Base-by-base conservation (phyloP, 1,140 invertebrate species). In the Varroa destructor region DNA sequence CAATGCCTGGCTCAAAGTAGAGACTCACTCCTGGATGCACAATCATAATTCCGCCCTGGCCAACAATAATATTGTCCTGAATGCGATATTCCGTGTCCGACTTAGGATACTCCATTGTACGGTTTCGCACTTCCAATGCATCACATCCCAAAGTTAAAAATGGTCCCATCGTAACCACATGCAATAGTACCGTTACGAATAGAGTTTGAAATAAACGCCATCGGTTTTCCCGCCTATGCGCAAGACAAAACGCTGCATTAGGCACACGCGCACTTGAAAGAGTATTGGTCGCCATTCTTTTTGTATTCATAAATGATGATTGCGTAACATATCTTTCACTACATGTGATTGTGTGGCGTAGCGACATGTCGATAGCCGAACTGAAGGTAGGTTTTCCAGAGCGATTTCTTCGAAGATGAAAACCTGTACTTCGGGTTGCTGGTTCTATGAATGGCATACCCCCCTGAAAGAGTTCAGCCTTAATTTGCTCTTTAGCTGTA, bases 21-120 rank as follows among this genome's bases (percentile, higher is more conserved):
- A 67, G 61, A 40, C 40, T 67, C 12, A 67, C 61, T 67, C 61
- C 61, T 1, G 61, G 61, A 67, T 67, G 61, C 61, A 67, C 61
- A 36, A 67, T 67, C 40, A 67, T 37, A 12, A 67, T 67, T n/a
- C 61, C 61, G 40, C 61, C 61, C 61, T 40, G 40, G 14, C 61
- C 61, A 46, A 67, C 61, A 12, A 67, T 40, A 67, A 67, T 67
- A 40, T 67, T 37, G 61, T 67, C 61, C 40, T 67, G 61, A 37
- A 67, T 67, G 12, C 61, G 61, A 40, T 67, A 67, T 8, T 67
- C 61, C 40, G 61, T 67, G 40, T 67, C 61, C 40, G 61, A 67
- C 46, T 67, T 67, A 37, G 40, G 46, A 46, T 67, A 67, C 46
- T 67, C 61, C 61, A 67, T 46, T 37, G 61, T 67, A 43, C 46